phyloP scores from a whole-genome alignment of 2,888 invertebrate genomes.

The Eristalis pertinax region DNA sequence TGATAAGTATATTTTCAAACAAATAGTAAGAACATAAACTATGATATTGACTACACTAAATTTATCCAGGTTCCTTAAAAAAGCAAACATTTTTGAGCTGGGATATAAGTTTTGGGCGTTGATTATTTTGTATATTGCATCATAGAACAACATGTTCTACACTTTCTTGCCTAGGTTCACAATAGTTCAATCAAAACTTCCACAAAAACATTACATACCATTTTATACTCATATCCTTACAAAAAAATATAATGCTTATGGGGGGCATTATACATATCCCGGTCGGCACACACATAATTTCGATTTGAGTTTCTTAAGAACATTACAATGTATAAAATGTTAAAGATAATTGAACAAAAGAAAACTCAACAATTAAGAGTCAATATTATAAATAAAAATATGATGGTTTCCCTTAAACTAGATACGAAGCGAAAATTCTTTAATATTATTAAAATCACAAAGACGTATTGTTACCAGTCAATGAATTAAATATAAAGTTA shows the following conservation, averaged over 20 bases:
- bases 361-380: conserved; percentile 38
- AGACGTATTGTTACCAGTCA: conserved; percentile 80
- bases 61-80: background rate
- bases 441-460: conserved; percentile 78
- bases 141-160: background rate
- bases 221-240: background rate
- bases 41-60: background rate
- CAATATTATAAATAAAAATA: conserved; percentile 23
- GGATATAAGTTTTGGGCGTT: background rate
- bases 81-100: background rate
- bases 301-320: conserved; percentile 3
- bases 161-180: background rate
- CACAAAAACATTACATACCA: background rate
- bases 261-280: background rate
- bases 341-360: conserved; percentile 6
- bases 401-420: conserved; percentile 16
- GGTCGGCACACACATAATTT: background rate
- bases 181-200: background rate
- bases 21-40: background rate
- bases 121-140: background rate
- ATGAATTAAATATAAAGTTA: conserved; percentile 83
- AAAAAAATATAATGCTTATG: background rate
- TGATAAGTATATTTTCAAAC: background rate
- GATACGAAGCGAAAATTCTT: conserved; percentile 32
- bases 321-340: background rate